Evolutionary conservation across 2,797 vertebrate genomes (phyloP), one percentile per base, ranked within the genome.

Genomic region (Cryptoprocta ferox): DNA sequence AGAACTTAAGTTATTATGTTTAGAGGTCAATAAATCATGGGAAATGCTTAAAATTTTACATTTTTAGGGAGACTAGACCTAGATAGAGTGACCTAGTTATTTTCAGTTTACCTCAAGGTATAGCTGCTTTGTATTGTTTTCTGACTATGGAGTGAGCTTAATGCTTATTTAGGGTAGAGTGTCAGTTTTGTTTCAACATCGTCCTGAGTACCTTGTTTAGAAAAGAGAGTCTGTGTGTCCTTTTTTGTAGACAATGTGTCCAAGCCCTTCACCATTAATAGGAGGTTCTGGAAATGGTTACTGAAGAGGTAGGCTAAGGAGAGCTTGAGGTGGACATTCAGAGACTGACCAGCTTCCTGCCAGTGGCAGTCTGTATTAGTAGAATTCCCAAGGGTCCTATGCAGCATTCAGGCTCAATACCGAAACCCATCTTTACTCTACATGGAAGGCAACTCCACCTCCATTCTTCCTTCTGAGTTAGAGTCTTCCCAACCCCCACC

Each of bases 301-400:
- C 30, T 61, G 42, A 91, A 16, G 24, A 45, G 35, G 30, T 28
- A 13, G 48, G 14, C 18, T 37, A 32, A 59, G 68, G 30, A 82
- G 35, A 26, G 70, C 5, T 37, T 30, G 9, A 19, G n/a, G 14
- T 45, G 45, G 26, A 32, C n/a, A 14, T 15, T 68, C 48, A 45
- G 73, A 65, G 66, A 66, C 26, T 12, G 53, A 11, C 37, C 24
- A 48, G 24, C 19, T 37, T 4, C 32, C 15, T 39, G 5, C 12
- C 16, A 3, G 12, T 18, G 39, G 30, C 13, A 37, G 4, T 66
- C 37, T 1, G 1, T 11, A 19, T 10, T 2, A 4, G 26, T 15
- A 26, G 30, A 35, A 87, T 81, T 42, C 37, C 24, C 24, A 50
- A 35, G 15, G 53, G 42, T 24, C 21, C 35, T 26, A 3, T 14